These are phyloP conservation scores for Hypothenemus hampei DNA, from an alignment of 1,140 invertebrate genomes.

Conservation along the genomic window DNA sequence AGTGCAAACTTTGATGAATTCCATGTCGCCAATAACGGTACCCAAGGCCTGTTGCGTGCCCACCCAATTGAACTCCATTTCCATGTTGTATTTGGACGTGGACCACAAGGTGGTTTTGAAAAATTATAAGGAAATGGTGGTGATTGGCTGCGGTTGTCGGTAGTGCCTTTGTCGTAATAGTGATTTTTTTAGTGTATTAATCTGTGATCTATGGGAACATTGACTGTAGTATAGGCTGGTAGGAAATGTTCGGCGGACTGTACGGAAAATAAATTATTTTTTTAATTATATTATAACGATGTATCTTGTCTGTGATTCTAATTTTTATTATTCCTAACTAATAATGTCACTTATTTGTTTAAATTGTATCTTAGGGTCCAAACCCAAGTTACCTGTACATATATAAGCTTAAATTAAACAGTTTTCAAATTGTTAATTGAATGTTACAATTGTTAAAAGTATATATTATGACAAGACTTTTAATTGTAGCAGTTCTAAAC, in stretches of 20 bases:
- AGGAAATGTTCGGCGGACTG: slow-evolving; percentile 20
- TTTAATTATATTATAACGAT: slow-evolving; percentile 14
- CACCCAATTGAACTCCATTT: slow-evolving; percentile 82
- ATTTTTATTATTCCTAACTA: slow-evolving; percentile 29
- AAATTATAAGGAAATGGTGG: slow-evolving; percentile 96
- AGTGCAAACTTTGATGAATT: slow-evolving; percentile 94
- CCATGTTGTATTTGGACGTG: slow-evolving; percentile 92
- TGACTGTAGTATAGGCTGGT: slow-evolving; percentile 13
- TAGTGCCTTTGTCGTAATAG: slow-evolving; percentile 47
- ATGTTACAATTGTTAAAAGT: too few relatives aligned
- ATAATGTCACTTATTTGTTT: neutral
- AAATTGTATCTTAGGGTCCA: neutral
- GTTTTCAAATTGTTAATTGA: too few relatives aligned
- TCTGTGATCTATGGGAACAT: slow-evolving; percentile 31
- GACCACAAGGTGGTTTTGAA: slow-evolving; percentile 91
- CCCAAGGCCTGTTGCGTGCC: slow-evolving; percentile 93
- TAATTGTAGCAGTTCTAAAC: too few relatives aligned
- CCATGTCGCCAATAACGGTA: slow-evolving; percentile 79
- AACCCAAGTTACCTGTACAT: too few relatives aligned
- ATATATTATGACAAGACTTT: too few relatives aligned
- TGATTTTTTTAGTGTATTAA: slow-evolving; percentile 9
- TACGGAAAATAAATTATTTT: neutral
- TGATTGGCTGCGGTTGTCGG: slow-evolving; percentile 90
- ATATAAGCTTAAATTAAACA: neutral
- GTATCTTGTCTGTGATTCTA: slow-evolving; percentile 41